Percentiles rank a stretch among this genome's conserved stretches.
Conservation (phyloP, 2,113 vertebrate species). For the Potamarius usumacintae region DNA sequence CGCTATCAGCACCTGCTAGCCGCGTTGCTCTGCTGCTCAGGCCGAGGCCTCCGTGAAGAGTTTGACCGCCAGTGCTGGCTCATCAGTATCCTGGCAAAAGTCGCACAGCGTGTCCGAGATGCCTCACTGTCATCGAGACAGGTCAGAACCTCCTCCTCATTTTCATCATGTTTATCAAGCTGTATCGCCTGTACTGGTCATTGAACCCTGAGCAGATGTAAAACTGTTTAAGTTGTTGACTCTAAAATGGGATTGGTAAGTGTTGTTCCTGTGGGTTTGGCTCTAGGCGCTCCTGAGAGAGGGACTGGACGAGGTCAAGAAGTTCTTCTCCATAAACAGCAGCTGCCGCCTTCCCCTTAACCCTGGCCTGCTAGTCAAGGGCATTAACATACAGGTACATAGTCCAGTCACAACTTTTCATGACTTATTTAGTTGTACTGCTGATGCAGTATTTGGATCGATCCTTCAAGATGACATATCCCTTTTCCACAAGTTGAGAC, state of each 20-base stretch:
- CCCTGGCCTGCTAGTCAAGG: slow-evolving; percentile 86
- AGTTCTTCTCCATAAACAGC: slow-evolving; percentile 85
- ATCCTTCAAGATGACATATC: too few relatives aligned
- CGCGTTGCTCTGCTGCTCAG: slow-evolving; percentile 89
- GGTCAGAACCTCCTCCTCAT: slow-evolving; percentile 65
- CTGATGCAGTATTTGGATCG: not conserved
- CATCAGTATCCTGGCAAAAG: slow-evolving; percentile 81
- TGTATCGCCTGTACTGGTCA: not conserved
- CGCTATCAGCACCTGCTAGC: slow-evolving; percentile 94
- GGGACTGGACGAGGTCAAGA: slow-evolving; percentile 83
- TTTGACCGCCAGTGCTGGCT: slow-evolving; percentile 92
- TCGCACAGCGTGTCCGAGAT: slow-evolving; percentile 88
- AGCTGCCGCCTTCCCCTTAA: slow-evolving; percentile 92
- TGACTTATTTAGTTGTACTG: not conserved
- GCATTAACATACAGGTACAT: slow-evolving; percentile 82
- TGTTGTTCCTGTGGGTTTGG: slow-evolving; percentile 10
- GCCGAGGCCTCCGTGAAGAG: slow-evolving; percentile 87
- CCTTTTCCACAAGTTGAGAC: too few relatives aligned
- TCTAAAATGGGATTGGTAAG: not conserved
- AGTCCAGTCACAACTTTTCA: not conserved
- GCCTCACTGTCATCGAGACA: slow-evolving; percentile 80
- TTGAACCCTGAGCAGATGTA: not conserved
- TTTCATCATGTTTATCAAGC: not conserved
- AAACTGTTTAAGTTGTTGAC: not conserved
- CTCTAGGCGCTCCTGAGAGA: slow-evolving; percentile 78